phyloP scores from a whole-genome alignment of 2,113 vertebrate genomes.

The Pituophis catenifer region DNA sequence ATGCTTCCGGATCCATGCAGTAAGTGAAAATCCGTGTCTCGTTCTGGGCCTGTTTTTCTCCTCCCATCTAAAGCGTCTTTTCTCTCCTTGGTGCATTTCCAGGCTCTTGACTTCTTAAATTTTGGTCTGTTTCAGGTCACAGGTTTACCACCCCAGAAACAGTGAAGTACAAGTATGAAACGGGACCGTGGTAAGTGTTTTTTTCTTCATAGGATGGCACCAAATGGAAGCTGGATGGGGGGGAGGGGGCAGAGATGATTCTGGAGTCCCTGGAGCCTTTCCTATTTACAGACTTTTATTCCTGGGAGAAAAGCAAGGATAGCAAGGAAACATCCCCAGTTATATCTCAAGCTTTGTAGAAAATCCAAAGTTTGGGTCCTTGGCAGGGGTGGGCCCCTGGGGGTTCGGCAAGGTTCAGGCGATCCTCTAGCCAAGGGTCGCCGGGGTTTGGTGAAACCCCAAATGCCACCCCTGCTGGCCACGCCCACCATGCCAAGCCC shows the following conservation, averaged over 20 bases:
- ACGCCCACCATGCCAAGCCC: too few relatives aligned
- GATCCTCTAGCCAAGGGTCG: too few relatives aligned
- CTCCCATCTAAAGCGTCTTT: neutral
- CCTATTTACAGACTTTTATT: neutral
- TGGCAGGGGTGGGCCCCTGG: too few relatives aligned
- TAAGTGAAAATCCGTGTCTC: neutral
- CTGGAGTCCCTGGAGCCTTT: neutral
- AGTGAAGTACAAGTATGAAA: conserved; percentile 93
- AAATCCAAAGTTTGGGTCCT: neutral
- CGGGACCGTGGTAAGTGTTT: conserved; percentile 87
- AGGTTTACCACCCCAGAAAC: conserved; percentile 81
- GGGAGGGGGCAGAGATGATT: neutral
- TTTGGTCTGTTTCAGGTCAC: conserved; percentile 73
- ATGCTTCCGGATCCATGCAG: conserved; percentile 80
- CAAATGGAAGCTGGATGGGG: neutral
- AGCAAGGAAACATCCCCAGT: neutral
- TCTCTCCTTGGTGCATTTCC: neutral
- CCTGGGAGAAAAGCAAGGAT: neutral
- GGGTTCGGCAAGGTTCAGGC: too few relatives aligned
- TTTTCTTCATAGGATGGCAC: neutral
- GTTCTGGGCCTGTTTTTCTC: neutral
- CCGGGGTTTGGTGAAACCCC: too few relatives aligned
- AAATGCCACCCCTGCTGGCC: too few relatives aligned
- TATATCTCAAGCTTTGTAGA: neutral
- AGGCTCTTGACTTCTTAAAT: conserved; percentile 28